Percentiles rank a stretch among this genome's conserved stretches.
Evolutionary conservation across 1,140 invertebrate species (phyloP).

Genomic region (Lordiphosa clarofinis): DNA sequence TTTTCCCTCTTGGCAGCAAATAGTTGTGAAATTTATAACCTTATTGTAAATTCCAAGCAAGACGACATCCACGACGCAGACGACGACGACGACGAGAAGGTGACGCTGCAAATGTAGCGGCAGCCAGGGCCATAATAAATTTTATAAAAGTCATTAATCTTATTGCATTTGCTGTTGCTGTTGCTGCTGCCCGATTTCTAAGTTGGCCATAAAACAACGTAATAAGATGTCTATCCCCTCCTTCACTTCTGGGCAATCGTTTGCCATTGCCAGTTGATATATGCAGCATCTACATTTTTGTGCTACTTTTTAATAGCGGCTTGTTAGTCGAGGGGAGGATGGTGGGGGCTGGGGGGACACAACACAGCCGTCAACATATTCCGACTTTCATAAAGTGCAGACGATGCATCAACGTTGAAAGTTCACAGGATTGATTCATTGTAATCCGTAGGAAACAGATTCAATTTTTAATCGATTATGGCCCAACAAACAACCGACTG

Average conservation of each 20-base stretch:
- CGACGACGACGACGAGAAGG: not conserved
- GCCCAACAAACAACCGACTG: no score
- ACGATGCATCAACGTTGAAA: conserved; percentile 67
- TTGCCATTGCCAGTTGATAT: conserved; percentile 50
- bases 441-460: no score
- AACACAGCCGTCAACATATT: conserved; percentile 60
- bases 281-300: conserved; percentile 7
- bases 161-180: conserved; percentile 32
- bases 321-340: conserved; percentile 67
- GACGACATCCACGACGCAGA: conserved; percentile 5
- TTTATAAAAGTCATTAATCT: conserved; percentile 77
- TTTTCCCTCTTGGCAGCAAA: conserved; percentile 8
- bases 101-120: conserved; percentile 41
- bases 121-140: conserved; percentile 70
- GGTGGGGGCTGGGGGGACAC: no score
- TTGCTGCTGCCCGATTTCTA: conserved; percentile 33
- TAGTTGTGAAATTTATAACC: conserved; percentile 62
- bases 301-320: conserved; percentile 69
- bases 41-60: conserved; percentile 60
- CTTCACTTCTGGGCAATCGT: conserved; percentile 28
- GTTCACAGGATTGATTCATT: not conserved
- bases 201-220: conserved; percentile 75
- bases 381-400: conserved; percentile 61
- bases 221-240: conserved; percentile 61
- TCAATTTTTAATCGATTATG: no score